Evolutionary conservation across 1,140 invertebrate species (phyloP), one percentile per base, ranked within the genome.

Genomic region (Nylanderia fulva): DNA sequence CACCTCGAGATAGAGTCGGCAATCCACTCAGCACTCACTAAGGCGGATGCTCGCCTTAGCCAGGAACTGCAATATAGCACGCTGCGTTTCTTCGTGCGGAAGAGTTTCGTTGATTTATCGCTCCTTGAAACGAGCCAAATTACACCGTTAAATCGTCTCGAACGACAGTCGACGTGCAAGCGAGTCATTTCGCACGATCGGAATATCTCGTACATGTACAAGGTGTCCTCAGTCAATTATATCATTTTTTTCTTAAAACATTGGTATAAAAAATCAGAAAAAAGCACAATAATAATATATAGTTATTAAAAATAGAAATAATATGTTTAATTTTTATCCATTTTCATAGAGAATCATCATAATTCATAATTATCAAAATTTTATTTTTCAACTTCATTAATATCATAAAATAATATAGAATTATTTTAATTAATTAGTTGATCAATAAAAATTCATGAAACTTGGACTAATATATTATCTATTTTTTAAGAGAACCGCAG

Each of bases 91-190:
- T 45, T 29, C 24, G 54, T n/a, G 80, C 24, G 69, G 18, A 58
- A 64, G 80, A 84, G 42, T 84, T 77, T 76, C 72, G 48, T 66
- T 82, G 77, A 82, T 82, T 75, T 84, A 84, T 84, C 42, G 71
- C 71, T 48, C 42, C 42, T 74, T 77, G 69, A 84, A 84, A 84
- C 63, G 71, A 84, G 82, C 42, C 72, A 84, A 75, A 84, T 75
- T 76, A 76, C 60, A 84, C 72, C 82, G 42, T 84, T 75, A 84
- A 84, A 84, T 84, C 82, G 60, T 84, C 8, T 13, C 56, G 58
- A 84, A 76, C 42, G 72, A 84, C 82, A 64, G 58, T 76, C 71
- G 56, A n/a, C 60, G 60, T 18, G 58, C 69, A 77, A 56, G 60
- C 72, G 60, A 76, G 82, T 77, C 48, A 63, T 84, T 61, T 77